Evolutionary conservation across 2,113 vertebrate genomes (phyloP).

Genomic region (Procapra przewalskii): DNA sequence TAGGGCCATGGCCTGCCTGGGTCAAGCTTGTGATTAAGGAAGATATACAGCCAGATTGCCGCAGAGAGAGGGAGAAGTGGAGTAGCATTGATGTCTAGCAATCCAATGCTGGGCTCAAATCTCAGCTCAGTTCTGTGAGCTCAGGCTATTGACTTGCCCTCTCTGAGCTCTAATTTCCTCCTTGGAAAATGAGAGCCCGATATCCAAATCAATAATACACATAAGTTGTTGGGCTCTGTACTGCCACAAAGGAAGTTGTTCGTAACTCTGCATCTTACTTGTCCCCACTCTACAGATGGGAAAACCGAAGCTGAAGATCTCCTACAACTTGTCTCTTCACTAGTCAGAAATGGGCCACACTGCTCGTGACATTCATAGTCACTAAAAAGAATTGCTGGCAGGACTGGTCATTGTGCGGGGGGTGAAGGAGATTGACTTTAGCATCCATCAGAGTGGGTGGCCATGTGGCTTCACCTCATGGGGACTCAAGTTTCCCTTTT

Average conservation of each 20-base stretch:
- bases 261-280: not conserved
- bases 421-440: too few relatives aligned
- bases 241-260: not conserved
- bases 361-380: not conserved
- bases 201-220: not conserved
- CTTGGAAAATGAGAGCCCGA: not conserved
- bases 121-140: not conserved
- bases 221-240: accelerated
- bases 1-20: too few relatives aligned
- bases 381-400: not conserved
- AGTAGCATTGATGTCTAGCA: not conserved
- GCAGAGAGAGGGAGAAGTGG: not conserved
- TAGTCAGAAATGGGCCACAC: not conserved
- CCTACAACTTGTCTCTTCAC: not conserved
- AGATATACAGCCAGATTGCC: too few relatives aligned
- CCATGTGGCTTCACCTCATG: accelerated
- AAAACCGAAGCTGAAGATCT: not conserved
- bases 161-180: not conserved
- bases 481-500: not conserved
- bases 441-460: accelerated
- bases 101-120: not conserved
- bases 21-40: too few relatives aligned
- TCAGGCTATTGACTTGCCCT: not conserved
- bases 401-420: not conserved
- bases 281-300: not conserved